Percentiles rank a stretch among this genome's conserved stretches.
phyloP scores from a whole-genome alignment of 1,140 invertebrate species.

The Lepidurus arcticus region DNA sequence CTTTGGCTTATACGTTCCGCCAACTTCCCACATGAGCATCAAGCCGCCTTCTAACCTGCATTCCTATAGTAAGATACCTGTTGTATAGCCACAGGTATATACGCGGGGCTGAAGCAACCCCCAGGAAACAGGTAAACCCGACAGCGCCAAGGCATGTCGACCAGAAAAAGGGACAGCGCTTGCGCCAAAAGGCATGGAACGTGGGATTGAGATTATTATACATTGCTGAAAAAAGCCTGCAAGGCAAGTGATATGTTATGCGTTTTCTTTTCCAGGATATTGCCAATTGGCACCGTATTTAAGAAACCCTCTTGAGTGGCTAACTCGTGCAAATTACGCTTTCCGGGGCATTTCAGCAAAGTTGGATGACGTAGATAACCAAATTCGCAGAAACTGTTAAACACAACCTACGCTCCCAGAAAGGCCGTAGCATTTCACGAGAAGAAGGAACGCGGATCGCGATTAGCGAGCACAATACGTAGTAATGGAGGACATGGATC shows the following conservation, averaged over 20 bases:
- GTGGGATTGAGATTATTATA: conserved; percentile 5
- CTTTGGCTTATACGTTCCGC: conserved; percentile 1
- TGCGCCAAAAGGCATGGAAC: conserved; percentile 17
- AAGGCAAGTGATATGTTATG: neutral
- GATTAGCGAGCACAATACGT: neutral
- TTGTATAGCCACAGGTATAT: neutral
- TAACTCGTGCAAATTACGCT: neutral
- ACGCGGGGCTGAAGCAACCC: neutral
- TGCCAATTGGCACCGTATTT: neutral
- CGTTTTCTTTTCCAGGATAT: conserved; percentile 9
- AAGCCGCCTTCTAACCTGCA: conserved; percentile 14
- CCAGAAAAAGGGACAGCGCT: neutral
- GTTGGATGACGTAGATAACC: neutral
- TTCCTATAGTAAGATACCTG: neutral
- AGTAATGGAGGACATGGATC: too few species aligned
- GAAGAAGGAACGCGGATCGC: neutral
- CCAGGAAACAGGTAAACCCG: conserved; percentile 3
- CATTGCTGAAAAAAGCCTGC: neutral
- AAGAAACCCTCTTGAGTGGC: neutral
- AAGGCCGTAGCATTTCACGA: neutral
- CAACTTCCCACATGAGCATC: conserved; percentile 1
- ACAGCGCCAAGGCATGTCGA: neutral
- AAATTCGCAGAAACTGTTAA: neutral
- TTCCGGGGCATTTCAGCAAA: neutral
- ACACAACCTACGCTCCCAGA: neutral